Evolutionary conservation across 2,888 invertebrate genomes (phyloP), one percentile per base, ranked within the genome.

Genomic region (Choreutis nemorana): DNA sequence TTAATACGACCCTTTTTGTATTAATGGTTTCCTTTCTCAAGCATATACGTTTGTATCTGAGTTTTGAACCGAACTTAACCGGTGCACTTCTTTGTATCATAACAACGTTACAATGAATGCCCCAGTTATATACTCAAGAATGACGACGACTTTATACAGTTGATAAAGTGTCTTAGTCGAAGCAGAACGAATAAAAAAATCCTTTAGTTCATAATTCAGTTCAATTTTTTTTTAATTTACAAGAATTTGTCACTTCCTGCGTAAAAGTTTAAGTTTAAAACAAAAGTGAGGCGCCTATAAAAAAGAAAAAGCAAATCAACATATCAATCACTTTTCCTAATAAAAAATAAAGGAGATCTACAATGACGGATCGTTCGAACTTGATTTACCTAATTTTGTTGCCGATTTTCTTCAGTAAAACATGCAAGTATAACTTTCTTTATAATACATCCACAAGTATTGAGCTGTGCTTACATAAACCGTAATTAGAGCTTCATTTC

Each of bases 341-440:
- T n/a, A n/a, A n/a, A n/a, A n/a, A n/a, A n/a, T n/a, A n/a, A n/a
- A n/a, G n/a, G n/a, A n/a, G n/a, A n/a, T n/a, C n/a, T n/a, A n/a
- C n/a, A n/a, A n/a, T n/a, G n/a, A n/a, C n/a, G n/a, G n/a, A n/a
- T n/a, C n/a, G n/a, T n/a, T n/a, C n/a, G n/a, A n/a, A n/a, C n/a
- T n/a, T n/a, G n/a, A n/a, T n/a, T n/a, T n/a, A n/a, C 5, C 5
- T 23, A 23, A 23, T 57, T 29, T 27, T 61, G 7, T 20, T 60
- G 14, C 36, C 50, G 1, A 31, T 60, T 14, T 47, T 55, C 32
- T 53, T 57, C 32, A 45, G 42, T 11, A 50, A 46, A 12, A 34
- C 50, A 45, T 52, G 63, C 57, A 42, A 51, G 63, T 64, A 31
- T 36, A n/a, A n/a, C n/a, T n/a, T n/a, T n/a, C n/a, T n/a, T n/a